Evolutionary conservation across 2,888 invertebrate genomes (phyloP), one percentile per base, ranked within the genome.

Genomic region (Colostygia pectinataria): DNA sequence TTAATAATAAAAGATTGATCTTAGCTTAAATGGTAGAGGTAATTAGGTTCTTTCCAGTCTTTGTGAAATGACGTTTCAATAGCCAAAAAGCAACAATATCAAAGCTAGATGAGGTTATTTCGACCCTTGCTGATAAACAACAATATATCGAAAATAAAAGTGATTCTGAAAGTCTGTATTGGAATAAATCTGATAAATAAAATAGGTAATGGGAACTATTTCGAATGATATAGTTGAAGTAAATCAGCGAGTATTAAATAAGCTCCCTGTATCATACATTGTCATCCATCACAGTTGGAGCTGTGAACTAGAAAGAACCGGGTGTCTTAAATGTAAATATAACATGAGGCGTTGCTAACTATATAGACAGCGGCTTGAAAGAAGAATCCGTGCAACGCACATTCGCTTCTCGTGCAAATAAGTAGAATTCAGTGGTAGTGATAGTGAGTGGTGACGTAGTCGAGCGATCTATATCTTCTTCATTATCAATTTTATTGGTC

Each of bases 381-480:
- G 85, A 86, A 87, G 85, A 83, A 77, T 81, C 80, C 90, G 90
- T 90, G 90, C 89, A 89, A 82, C 76, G 89, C 89, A 87, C 88
- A 89, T 90, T 90, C 89, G 89, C 88, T 83, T 85, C 81, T 88
- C 89, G 89, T 90, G 89, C 89, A 90, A 80, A 20, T 20, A 76
- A 86, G 79, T 72, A 86, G 74, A 83, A 70, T 77, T 84, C 68
- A 77, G 86, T 86, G 86, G 73, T 69, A 74, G 80, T 85, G 84
- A 71, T 70, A 77, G 84, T 87, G 88, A 84, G 76, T 77, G 80
- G 86, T 87, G 88, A 80, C 72, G 72, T 71, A 79, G 81, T 85
- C 80, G 80, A 78, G 81, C 83, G 80, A 76, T 82, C 89, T 87
- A 89, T 88, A 89, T 89, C 89, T 89, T 87, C 89, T 63, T 24